Evolutionary conservation across 1,140 invertebrate genomes (phyloP), one percentile per base, ranked within the genome.

Genomic region (Heliothis subflexa): DNA sequence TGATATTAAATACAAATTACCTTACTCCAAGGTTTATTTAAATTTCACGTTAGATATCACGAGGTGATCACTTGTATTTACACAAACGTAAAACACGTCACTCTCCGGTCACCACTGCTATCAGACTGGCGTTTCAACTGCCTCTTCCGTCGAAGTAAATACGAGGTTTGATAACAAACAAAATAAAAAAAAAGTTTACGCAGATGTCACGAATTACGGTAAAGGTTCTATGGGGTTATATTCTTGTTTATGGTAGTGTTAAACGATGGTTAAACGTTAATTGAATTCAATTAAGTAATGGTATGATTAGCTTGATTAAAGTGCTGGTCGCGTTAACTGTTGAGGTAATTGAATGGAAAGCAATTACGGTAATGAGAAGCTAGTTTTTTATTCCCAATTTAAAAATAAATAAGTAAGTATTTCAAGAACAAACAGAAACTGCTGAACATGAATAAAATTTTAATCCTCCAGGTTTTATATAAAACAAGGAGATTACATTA

Each of bases 21-120:
- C 62, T 66, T 66, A 62, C 59, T 66, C 62, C 62, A 47, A 66
- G 40, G 62, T 47, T 66, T 66, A 66, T 66, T 66, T 21, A 66
- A 66, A 66, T 66, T 66, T 66, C 62, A 66, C 61, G 40, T 40
- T 21, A 14, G 40, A 45, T 40, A 40, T 12, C 62, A 66, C 62
- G 62, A 47, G 40, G 40, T 47, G 62, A 47, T 66, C 62, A 66
- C 62, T 66, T 55, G 33, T 40, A 40, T 66, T 66, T 66, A 66
- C 62, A 45, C n/a, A 66, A 59, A 66, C 47, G n/a, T 66, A 66
- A 47, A 47, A 47, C 62, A 66, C 62, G 62, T 66, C 62, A 47
- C n/a, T 66, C 40, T 66, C 40, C 18, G 40, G 62, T 47, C 62
- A 66, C 62, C 16, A 49, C 40, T 47, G 12, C 40, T 66, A 47